Evolutionary conservation across 1,140 invertebrate genomes (phyloP).

Genomic region (Hestina assimilis): DNA sequence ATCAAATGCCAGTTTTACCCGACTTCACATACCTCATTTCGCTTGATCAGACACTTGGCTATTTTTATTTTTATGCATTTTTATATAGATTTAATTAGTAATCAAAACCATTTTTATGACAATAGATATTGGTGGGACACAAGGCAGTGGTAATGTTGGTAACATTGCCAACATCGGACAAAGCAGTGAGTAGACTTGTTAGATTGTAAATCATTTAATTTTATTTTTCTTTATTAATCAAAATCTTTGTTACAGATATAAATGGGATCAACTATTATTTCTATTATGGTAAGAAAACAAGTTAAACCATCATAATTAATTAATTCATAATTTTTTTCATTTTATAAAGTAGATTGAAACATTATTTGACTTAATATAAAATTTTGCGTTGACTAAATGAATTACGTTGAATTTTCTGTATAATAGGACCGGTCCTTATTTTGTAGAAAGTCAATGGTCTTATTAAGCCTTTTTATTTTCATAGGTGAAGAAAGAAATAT

Average conservation of each 20-base stretch:
- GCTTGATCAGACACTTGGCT: background rate
- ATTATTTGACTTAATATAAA: no score
- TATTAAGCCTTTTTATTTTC: no score
- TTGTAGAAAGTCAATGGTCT: no score
- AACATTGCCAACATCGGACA: constrained; percentile 2
- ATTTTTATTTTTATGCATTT: background rate
- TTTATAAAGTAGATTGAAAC: no score
- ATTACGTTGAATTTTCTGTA: no score
- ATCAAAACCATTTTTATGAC: background rate
- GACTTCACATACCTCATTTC: background rate
- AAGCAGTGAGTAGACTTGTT: background rate
- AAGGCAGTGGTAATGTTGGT: background rate
- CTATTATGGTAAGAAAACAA: background rate
- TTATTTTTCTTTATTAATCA: background rate
- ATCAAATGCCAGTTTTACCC: no score
- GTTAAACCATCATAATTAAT: background rate
- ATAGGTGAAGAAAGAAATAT: constrained; percentile 12
- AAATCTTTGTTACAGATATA: background rate
- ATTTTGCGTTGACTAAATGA: no score
- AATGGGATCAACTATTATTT: no score
- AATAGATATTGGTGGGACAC: background rate
- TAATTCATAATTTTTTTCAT: background rate
- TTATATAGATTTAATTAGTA: background rate
- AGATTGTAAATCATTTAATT: background rate
- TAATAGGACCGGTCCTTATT: no score